phyloP scores from a whole-genome alignment of 53 echinoderm and acorn worm species.

The Arbacia lixula region DNA sequence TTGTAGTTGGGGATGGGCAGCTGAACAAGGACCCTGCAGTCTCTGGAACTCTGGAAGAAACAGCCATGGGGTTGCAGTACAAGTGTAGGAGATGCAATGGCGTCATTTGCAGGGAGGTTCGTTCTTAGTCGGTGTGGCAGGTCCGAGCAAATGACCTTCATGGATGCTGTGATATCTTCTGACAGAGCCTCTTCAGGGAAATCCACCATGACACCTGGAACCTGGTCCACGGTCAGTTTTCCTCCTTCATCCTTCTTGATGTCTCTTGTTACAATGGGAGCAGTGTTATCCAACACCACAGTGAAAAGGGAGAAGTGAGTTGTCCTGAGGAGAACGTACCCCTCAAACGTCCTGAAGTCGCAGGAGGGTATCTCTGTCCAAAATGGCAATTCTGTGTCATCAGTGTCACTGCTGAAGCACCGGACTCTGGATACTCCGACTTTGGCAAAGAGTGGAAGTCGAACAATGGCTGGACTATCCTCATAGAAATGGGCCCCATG shows the following conservation, averaged over 20 bases:
- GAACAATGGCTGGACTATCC: constrained; percentile 84
- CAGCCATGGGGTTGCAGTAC: constrained; percentile 88
- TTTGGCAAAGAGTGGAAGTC: constrained; percentile 77
- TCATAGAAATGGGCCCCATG: constrained; percentile 86
- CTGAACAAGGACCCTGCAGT: constrained; percentile 76
- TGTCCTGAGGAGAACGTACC: constrained; percentile 77
- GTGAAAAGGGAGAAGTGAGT: constrained; percentile 89
- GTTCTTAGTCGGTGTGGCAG: constrained; percentile 68
- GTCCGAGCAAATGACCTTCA: constrained; percentile 80
- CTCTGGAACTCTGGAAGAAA: constrained; percentile 64
- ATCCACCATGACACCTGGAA: constrained; percentile 79
- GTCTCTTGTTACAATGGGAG: constrained; percentile 67
- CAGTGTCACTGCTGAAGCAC: constrained; percentile 81
- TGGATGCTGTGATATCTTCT: constrained; percentile 70
- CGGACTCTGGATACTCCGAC: constrained; percentile 67
- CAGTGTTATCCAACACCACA: constrained; percentile 70
- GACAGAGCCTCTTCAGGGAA: constrained; percentile 83
- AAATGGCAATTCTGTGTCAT: constrained; percentile 72
- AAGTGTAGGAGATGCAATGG: constrained; percentile 79
- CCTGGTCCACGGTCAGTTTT: constrained; percentile 76
- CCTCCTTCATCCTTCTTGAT: constrained; percentile 80
- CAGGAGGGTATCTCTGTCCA: constrained; percentile 90
- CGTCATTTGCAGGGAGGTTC: constrained; percentile 67
- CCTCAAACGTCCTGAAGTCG: constrained; percentile 71
- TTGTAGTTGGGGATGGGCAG: constrained; percentile 90